phyloP scores from a whole-genome alignment of 2,888 invertebrate genomes.

The Zaprionus lineosus region DNA sequence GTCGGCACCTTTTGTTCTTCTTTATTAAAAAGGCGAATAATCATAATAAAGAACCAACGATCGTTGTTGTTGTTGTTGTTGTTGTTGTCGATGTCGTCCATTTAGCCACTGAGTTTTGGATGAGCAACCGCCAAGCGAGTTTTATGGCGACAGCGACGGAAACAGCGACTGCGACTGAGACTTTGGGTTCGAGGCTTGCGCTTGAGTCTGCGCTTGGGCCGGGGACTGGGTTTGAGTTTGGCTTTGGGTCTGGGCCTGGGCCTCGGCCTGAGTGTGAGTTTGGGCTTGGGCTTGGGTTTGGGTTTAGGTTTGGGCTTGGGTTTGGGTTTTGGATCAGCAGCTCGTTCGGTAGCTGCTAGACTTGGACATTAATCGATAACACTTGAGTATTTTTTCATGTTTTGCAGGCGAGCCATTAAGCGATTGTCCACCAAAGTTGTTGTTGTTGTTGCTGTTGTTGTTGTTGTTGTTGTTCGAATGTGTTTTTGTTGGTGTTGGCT shows the following conservation, averaged over 20 bases:
- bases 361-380: slow-evolving; percentile 84
- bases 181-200: no score
- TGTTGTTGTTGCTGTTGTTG: slow-evolving; percentile 26
- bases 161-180: slow-evolving; percentile 8
- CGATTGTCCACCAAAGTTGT: slow-evolving; percentile 80
- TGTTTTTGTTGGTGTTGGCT: slow-evolving; percentile 33
- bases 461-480: slow-evolving; percentile 30
- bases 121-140: slow-evolving; percentile 71
- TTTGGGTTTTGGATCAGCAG: slow-evolving; percentile 60
- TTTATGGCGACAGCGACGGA: no score
- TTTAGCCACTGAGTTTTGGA: slow-evolving; percentile 79
- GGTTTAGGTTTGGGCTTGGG: slow-evolving; percentile 10
- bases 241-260: slow-evolving; percentile 13
- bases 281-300: slow-evolving; percentile 10
- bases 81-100: slow-evolving; percentile 70
- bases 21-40: slow-evolving; percentile 78
- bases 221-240: slow-evolving; percentile 6
- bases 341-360: slow-evolving; percentile 82
- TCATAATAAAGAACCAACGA: slow-evolving; percentile 77
- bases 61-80: slow-evolving; percentile 41
- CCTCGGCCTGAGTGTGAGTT: slow-evolving; percentile 16
- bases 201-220: slow-evolving; percentile 10
- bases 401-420: slow-evolving; percentile 83
- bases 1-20: slow-evolving; percentile 78
- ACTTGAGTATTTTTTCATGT: slow-evolving; percentile 84